Evolutionary conservation across 2,888 invertebrate genomes (phyloP), one percentile per base, ranked within the genome.

Genomic region (Scelioninae gen. 2): DNA sequence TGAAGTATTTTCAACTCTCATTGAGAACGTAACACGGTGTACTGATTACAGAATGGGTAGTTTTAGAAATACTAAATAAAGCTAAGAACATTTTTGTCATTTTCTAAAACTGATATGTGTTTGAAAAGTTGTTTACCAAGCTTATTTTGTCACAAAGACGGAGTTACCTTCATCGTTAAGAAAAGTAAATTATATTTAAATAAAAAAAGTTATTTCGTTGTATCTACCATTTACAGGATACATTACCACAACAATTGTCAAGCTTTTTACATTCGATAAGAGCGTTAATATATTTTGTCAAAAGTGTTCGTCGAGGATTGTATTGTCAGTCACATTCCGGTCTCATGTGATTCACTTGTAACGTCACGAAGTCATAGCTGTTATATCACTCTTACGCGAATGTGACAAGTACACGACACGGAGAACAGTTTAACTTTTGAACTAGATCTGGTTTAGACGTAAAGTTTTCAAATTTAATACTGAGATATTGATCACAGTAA

Each of bases 321-420:
- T 57, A 57, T 41, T 63, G 55, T 70, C 70, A 61, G 55, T 70
- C 57, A 57, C 37, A 48, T 16, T 25, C 50, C 35, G 18, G 63
- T 60, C 53, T 60, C 55, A 61, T 48, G 61, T 53, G 53, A 55
- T 39, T 69, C 69, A 69, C 46, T 69, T 69, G 68, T 69, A 46
- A 60, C 53, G 60, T 69, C 46, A 69, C 53, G 61, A 61, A 69
- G 68, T 61, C 53, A 39, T 37, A 52, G 37, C 45, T 69, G 53
- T 55, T 48, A 55, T 69, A 69, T 46, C 53, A 41, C 41, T 61
- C 48, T 55, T 46, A 60, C 41, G 55, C 37, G 61, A 55, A 53
- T 53, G 55, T 61, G 61, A 68, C 67, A 68, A 58, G 52, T 35
- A 55, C 55, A 61, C 39, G 55, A 55, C 41, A 33, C 46, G 9